Conservation (phyloP, 2,797 vertebrate species). For the Spizella passerina region DNA sequence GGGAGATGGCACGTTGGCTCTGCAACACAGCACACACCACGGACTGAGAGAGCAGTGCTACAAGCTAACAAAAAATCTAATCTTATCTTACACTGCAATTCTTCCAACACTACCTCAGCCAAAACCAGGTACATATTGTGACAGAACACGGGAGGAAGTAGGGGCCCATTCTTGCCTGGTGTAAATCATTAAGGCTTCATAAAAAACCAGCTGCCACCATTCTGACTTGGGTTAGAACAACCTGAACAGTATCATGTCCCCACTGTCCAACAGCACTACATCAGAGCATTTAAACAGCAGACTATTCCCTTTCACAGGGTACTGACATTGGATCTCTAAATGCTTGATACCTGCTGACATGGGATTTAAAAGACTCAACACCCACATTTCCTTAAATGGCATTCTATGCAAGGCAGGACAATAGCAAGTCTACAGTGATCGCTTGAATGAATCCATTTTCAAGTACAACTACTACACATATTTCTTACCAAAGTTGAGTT, state of each 20-base stretch:
- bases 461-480: neutral
- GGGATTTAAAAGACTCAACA: conserved; percentile 37
- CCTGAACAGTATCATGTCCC: neutral
- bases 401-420: conserved; percentile 49
- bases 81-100: neutral
- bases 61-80: neutral
- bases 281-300: neutral
- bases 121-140: neutral
- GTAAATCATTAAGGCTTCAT: neutral
- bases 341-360: conserved; percentile 4
- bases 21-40: conserved; percentile 76
- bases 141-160: conserved; percentile 3
- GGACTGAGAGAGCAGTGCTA: neutral
- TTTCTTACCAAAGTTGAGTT: neutral
- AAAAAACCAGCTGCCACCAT: neutral
- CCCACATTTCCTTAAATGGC: neutral
- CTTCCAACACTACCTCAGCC: neutral
- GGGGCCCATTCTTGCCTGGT: neutral
- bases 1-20: conserved; percentile 85
- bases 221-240: neutral
- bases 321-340: conserved; percentile 7
- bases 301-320: conserved; percentile 3
- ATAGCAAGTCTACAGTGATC: conserved; percentile 35
- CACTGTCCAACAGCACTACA: neutral
- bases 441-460: conserved; percentile 36